Evolutionary conservation across 2,888 invertebrate species (phyloP).

Genomic region (Parascotia fuliginaria): DNA sequence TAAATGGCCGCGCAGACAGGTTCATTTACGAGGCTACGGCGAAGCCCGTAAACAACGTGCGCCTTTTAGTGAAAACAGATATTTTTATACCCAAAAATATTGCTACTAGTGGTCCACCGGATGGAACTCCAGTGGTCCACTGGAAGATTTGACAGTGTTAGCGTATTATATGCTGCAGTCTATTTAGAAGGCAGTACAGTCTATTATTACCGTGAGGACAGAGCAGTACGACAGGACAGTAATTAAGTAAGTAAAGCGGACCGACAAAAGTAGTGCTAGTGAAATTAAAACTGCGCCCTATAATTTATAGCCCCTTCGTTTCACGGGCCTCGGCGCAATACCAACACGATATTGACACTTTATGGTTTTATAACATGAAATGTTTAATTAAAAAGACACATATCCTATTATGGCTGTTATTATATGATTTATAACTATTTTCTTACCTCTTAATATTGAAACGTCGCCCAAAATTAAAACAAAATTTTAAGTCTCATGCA

Average conservation of each 20-base stretch:
- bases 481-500: too few species aligned
- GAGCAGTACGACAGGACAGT: neutral
- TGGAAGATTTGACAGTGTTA: too few species aligned
- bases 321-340: slow-evolving; percentile 17
- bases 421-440: slow-evolving; percentile 23
- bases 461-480: too few species aligned
- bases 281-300: slow-evolving; percentile 40
- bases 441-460: neutral
- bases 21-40: too few species aligned
- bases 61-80: too few species aligned
- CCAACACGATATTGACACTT: slow-evolving; percentile 42
- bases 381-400: slow-evolving; percentile 35
- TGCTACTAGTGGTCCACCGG: too few species aligned
- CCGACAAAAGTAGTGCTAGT: slow-evolving; percentile 10
- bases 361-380: slow-evolving; percentile 49
- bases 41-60: too few species aligned
- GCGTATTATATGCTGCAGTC: neutral
- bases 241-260: neutral
- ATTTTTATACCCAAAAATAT: too few species aligned
- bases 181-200: neutral
- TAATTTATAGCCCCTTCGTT: slow-evolving; percentile 35
- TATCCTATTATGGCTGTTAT: too few species aligned
- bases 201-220: neutral
- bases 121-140: too few species aligned
- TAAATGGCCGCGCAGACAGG: too few species aligned